Percentiles rank a stretch among this genome's conserved stretches.
Conservation (phyloP, 2,888 invertebrate genomes). For the Euclidia mi region DNA sequence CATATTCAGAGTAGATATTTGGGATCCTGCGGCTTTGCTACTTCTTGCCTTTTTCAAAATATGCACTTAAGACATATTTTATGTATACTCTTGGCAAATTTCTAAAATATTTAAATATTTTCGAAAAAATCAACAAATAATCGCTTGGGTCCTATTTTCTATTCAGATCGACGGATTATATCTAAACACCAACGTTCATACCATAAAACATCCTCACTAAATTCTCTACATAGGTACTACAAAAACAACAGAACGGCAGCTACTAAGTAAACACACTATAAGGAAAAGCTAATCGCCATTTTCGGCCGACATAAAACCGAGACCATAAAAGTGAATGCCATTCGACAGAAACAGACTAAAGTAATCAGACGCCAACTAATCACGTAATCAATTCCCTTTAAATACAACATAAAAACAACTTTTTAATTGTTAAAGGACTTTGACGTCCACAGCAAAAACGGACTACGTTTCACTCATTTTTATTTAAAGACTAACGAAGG, state of each 20-base stretch:
- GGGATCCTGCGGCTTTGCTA: no score
- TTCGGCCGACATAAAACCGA: conserved; percentile 26
- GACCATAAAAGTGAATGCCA: conserved; percentile 22
- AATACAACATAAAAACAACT: conserved; percentile 39
- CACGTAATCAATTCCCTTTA: conserved; percentile 36
- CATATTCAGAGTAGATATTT: no score
- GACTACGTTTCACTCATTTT: conserved; percentile 52
- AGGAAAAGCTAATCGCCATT: conserved; percentile 22
- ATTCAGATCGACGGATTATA: no score
- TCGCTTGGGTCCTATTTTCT: no score
- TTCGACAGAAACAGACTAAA: no score
- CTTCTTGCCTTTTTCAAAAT: no score
- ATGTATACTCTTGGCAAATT: no score
- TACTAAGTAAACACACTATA: conserved; percentile 18
- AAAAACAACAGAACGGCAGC: conserved; percentile 8
- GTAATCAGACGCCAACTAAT: conserved; percentile 8
- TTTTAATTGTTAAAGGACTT: conserved; percentile 56
- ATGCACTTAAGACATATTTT: no score
- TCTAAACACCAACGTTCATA: no score
- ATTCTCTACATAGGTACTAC: neutral
- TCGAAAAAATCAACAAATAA: no score
- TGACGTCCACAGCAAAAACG: conserved; percentile 29
- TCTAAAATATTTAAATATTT: no score
- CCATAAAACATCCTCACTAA: neutral
- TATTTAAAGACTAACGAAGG: conserved; percentile 57